phyloP scores from a whole-genome alignment of 1,140 invertebrate genomes.

The Scylla paramamosain region DNA sequence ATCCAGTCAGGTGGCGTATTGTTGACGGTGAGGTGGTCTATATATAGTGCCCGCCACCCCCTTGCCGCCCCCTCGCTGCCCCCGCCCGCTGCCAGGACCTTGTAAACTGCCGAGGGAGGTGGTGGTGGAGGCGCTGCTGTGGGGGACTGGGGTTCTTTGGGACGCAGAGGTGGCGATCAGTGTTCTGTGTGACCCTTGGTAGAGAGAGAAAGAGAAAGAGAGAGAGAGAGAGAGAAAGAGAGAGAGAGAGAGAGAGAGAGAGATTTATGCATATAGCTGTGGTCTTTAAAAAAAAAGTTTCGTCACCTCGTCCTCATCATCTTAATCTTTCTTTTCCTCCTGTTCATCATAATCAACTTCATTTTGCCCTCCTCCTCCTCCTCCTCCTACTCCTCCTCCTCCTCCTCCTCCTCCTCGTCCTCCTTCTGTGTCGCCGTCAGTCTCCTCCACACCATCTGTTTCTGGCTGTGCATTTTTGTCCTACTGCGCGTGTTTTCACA shows the following conservation, averaged over 20 bases:
- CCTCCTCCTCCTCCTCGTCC: not conserved
- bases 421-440: not conserved
- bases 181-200: not conserved
- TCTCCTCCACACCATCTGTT: not conserved
- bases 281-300: not conserved
- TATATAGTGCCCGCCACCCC: not conserved
- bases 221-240: not conserved
- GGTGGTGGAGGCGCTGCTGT: not conserved
- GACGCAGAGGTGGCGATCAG: not conserved
- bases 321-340: not conserved
- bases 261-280: not conserved
- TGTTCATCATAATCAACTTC: not conserved
- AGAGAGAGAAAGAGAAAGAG: not conserved
- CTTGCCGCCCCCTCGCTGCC: not conserved
- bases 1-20: not conserved
- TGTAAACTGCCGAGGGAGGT: not conserved
- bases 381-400: not conserved
- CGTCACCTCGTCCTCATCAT: constrained; percentile 7
- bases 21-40: not conserved
- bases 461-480: constrained; percentile 13
- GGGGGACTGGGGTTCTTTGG: not conserved
- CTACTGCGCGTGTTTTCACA: not conserved
- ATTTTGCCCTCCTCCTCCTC: not conserved
- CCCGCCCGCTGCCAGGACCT: not conserved
- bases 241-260: not conserved